phyloP scores from a whole-genome alignment of 2,888 invertebrate species.

The Thymelicus lineola region DNA sequence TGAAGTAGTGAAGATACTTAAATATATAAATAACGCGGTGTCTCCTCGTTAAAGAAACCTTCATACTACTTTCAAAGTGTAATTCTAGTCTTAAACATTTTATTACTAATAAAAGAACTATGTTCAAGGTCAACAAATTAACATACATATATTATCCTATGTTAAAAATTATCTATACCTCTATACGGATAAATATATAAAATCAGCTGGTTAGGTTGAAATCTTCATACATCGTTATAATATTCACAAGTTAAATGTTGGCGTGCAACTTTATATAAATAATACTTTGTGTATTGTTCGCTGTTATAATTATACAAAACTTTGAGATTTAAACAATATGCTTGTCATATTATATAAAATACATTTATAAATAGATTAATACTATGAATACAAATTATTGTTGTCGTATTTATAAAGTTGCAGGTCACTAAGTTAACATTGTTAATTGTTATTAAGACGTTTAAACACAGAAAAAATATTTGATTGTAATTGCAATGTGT shows the following conservation, averaged over 20 bases:
- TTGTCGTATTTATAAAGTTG: not conserved
- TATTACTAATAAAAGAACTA: not conserved
- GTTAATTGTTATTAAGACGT: not conserved
- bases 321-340: no score
- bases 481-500: constrained; percentile 8
- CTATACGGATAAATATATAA: not conserved
- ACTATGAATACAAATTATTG: not conserved
- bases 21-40: no score
- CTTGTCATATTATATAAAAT: not conserved
- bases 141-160: not conserved
- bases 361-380: not conserved
- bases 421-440: not conserved
- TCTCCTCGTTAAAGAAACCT: no score
- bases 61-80: not conserved
- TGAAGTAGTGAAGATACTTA: no score
- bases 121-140: not conserved
- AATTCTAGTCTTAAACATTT: constrained; percentile 2
- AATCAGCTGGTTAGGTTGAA: not conserved
- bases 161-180: not conserved
- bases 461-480: not conserved
- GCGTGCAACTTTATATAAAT: not conserved
- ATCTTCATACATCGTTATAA: not conserved
- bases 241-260: not conserved
- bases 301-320: not conserved
- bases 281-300: not conserved